Evolutionary conservation across 2,888 invertebrate genomes (phyloP).

Genomic region (Coleophora deauratella): DNA sequence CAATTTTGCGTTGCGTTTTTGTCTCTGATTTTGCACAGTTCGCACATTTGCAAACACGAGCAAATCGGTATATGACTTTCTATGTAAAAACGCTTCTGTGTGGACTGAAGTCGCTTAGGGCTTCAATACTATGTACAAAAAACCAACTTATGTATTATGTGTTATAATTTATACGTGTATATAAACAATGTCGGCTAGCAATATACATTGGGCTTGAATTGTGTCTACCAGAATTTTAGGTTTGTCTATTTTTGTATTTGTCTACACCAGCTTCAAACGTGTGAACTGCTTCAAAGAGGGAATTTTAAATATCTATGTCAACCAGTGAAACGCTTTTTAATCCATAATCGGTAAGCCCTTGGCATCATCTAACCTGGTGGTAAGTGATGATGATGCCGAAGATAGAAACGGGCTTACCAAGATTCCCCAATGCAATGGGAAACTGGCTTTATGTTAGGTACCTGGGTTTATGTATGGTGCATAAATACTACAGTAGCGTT

Average conservation of each 20-base stretch:
- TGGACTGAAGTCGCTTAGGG: slow-evolving; percentile 17
- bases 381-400: too few relatives aligned
- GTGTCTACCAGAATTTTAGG: slow-evolving; percentile 22
- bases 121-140: slow-evolving; percentile 13
- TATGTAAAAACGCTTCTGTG: slow-evolving; percentile 24
- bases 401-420: too few relatives aligned
- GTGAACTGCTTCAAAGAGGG: slow-evolving; percentile 5
- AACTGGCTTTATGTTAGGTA: too few relatives aligned
- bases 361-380: too few relatives aligned
- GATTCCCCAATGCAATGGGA: too few relatives aligned
- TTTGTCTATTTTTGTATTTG: too few relatives aligned
- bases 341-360: too few relatives aligned
- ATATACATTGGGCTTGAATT: slow-evolving; percentile 28
- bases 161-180: slow-evolving; percentile 18
- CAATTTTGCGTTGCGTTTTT: too few relatives aligned
- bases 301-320: too few relatives aligned
- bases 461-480: too few relatives aligned
- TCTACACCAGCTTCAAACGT: slow-evolving; percentile 22
- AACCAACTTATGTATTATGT: slow-evolving; percentile 22
- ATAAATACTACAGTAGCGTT: too few relatives aligned
- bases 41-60: slow-evolving; percentile 13
- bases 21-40: slow-evolving; percentile 11
- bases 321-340: too few relatives aligned
- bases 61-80: slow-evolving; percentile 18
- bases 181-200: slow-evolving; percentile 17